Evolutionary conservation across 1,140 invertebrate species (phyloP).

Genomic region (Delia radicum): DNA sequence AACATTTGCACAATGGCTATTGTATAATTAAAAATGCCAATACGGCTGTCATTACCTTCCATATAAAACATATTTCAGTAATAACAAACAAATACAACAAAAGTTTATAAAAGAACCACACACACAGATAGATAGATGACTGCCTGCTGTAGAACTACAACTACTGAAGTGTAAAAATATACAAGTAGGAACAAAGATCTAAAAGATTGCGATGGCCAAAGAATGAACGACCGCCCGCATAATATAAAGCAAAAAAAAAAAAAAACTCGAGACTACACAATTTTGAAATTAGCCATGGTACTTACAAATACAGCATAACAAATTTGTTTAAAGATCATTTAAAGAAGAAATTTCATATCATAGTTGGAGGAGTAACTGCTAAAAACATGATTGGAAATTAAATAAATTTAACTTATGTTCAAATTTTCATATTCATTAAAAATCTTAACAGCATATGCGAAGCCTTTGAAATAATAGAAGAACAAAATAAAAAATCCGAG

Average conservation of each 20-base stretch:
- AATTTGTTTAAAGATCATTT: neutral
- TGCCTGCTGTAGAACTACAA: neutral
- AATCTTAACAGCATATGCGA: too few species aligned
- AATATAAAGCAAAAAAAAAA: neutral
- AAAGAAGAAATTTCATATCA: neutral
- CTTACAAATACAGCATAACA: neutral
- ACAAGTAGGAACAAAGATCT: neutral
- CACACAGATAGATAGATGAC: neutral
- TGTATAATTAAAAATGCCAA: conserved; percentile 13
- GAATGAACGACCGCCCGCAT: neutral
- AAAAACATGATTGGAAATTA: neutral
- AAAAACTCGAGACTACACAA: neutral
- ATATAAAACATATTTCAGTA: neutral
- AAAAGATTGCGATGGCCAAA: neutral
- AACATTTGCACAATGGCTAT: conserved; percentile 18
- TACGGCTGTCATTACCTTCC: neutral
- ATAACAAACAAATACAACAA: conserved; percentile 1
- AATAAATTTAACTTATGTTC: neutral
- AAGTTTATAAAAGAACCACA: neutral
- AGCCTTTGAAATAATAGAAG: too few species aligned
- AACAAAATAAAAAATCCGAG: too few species aligned
- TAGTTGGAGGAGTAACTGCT: neutral
- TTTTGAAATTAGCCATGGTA: neutral
- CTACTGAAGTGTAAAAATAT: neutral
- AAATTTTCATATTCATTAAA: neutral